Evolutionary conservation across 2,797 vertebrate species (phyloP).

Genomic region (Natrix natrix): DNA sequence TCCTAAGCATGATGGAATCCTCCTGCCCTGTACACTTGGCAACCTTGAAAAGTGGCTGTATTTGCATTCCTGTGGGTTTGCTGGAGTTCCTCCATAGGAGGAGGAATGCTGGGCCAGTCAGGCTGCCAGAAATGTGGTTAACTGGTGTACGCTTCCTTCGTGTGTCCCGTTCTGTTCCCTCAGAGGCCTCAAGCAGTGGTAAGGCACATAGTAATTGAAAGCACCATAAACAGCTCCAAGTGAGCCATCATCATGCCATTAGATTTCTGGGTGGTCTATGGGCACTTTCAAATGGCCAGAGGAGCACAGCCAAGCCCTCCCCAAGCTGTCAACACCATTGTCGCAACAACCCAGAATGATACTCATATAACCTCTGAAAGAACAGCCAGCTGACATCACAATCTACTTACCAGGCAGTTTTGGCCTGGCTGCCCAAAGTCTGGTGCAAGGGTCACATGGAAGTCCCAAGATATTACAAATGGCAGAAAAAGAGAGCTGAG

Average conservation of each 20-base stretch:
- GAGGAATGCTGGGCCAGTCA: neutral
- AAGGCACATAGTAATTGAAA: neutral
- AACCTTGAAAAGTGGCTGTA: neutral
- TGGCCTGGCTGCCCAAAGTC: neutral
- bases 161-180: neutral
- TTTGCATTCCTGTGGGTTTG: neutral
- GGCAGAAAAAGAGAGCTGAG: neutral
- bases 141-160: neutral
- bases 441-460: neutral
- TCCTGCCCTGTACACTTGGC: neutral
- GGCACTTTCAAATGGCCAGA: neutral
- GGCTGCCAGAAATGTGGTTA: neutral
- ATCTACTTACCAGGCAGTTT: neutral
- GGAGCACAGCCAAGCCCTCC: neutral
- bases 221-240: neutral
- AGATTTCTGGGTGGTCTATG: neutral
- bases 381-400: neutral
- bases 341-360: neutral
- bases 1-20: neutral
- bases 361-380: neutral
- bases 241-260: neutral
- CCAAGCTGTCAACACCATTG: neutral
- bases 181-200: neutral
- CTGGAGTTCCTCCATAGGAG: neutral
- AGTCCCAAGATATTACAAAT: neutral